Evolutionary conservation across 2,888 invertebrate genomes (phyloP).

Genomic region (Neoaliturus tenellus): DNA sequence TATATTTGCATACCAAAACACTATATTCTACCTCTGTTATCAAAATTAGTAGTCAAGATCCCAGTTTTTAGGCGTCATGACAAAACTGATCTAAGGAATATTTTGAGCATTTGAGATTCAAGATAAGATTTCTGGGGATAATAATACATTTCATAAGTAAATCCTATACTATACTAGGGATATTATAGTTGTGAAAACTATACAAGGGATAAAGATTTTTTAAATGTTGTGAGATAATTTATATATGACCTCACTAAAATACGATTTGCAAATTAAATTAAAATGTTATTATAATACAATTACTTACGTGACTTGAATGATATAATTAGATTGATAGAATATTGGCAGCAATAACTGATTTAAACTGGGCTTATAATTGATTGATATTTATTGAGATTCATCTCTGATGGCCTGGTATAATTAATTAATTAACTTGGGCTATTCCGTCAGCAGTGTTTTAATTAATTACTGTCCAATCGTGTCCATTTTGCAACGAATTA

Average conservation of each 20-base stretch:
- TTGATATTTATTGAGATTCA: constrained; percentile 35
- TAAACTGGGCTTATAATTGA: constrained; percentile 2
- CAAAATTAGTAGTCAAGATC: no score
- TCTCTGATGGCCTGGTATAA: constrained; percentile 7
- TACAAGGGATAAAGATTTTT: no score
- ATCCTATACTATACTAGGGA: no score
- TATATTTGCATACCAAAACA: no score
- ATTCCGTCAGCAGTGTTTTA: constrained; percentile 1
- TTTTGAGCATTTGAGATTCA: no score
- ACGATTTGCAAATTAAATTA: constrained; percentile 5
- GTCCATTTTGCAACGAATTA: not conserved
- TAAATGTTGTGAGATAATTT: no score
- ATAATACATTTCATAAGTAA: no score
- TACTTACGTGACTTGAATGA: not conserved
- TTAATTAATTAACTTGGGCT: constrained; percentile 26
- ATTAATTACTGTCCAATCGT: not conserved
- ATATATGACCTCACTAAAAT: not conserved
- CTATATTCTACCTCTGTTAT: no score
- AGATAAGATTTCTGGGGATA: no score
- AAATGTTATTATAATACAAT: not conserved
- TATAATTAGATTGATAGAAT: not conserved
- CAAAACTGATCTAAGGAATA: no score
- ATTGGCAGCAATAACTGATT: constrained; percentile 11
- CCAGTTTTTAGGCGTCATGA: no score
- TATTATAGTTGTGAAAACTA: not conserved